Conservation (phyloP, 2,113 vertebrate species). For the Callipepla californica region DNA sequence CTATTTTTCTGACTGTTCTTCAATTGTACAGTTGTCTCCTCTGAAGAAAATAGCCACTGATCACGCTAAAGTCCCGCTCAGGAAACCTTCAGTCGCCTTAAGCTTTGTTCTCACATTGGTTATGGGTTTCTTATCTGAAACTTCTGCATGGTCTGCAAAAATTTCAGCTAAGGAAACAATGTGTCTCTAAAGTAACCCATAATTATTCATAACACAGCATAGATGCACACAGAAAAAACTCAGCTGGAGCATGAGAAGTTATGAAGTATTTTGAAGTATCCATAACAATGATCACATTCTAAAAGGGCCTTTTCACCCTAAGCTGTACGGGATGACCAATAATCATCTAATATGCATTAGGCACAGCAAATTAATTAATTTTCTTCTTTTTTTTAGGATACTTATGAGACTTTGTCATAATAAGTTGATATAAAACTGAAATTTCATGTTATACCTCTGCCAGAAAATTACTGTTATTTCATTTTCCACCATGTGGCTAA, state of each 20-base stretch:
- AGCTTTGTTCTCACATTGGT: neutral
- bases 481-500: neutral
- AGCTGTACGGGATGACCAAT: neutral
- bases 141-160: neutral
- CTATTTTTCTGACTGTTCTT: neutral
- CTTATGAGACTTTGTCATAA: neutral
- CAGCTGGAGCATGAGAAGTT: neutral
- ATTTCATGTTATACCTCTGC: neutral
- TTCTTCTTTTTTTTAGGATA: neutral
- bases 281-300: neutral
- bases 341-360: neutral
- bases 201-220: neutral
- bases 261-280: neutral
- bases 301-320: neutral
- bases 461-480: neutral
- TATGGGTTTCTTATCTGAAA: neutral
- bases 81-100: neutral
- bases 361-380: neutral
- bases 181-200: neutral
- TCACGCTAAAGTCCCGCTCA: neutral
- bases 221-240: neutral
- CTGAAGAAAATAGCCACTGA: rapidly evolving
- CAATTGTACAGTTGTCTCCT: neutral
- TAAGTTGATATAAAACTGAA: neutral
- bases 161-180: neutral